Conservation (phyloP, 2,113 vertebrate genomes). For the Hydrolagus affinis region DNA sequence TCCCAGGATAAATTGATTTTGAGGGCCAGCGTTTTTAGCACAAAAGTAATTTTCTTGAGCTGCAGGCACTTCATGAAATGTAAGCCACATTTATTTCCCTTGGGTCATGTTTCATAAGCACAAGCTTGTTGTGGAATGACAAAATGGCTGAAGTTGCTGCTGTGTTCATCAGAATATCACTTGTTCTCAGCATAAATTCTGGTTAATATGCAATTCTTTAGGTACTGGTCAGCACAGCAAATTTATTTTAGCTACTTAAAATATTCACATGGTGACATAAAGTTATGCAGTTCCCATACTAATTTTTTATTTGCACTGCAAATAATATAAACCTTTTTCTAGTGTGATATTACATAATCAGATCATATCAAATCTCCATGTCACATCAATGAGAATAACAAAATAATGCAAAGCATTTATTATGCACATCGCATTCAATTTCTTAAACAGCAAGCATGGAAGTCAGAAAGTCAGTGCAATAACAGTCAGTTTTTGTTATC, state of each 20-base stretch:
- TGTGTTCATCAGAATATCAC: neutral
- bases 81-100: slow-evolving; percentile 30
- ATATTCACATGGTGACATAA: neutral
- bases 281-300: neutral
- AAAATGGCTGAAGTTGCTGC: slow-evolving; percentile 29
- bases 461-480: neutral
- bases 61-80: slow-evolving; percentile 23
- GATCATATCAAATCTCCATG: neutral
- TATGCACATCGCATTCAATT: neutral
- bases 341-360: too few species aligned
- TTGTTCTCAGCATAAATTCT: slow-evolving; percentile 17
- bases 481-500: too few species aligned
- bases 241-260: neutral
- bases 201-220: slow-evolving; percentile 4
- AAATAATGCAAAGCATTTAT: neutral
- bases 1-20: slow-evolving; percentile 24
- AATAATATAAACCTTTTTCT: neutral
- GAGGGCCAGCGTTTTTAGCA: slow-evolving; percentile 22
- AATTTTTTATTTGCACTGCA: neutral
- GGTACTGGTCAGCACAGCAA: neutral
- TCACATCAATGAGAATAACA: neutral
- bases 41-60: slow-evolving; percentile 23
- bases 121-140: slow-evolving; percentile 21
- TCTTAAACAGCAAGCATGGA: neutral
- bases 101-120: slow-evolving; percentile 25